Percentiles rank a stretch among this genome's conserved stretches.
Evolutionary conservation across 2,113 vertebrate genomes (phyloP).

Genomic region (Gobius niger): DNA sequence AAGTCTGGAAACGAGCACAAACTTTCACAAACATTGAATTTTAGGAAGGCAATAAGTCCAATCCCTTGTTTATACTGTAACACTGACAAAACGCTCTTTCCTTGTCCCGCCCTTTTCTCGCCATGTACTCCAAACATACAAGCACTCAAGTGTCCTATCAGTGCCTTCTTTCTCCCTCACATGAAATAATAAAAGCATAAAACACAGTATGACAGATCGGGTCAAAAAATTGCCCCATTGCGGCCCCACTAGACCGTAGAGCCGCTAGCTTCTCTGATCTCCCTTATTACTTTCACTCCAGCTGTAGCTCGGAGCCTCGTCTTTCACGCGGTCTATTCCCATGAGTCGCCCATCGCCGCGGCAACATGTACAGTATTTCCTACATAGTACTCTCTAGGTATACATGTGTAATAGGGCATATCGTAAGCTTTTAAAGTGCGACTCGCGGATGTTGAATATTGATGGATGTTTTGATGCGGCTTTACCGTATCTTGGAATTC

Average conservation of each 20-base stretch:
- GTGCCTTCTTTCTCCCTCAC: slow-evolving; percentile 24
- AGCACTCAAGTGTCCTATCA: slow-evolving; percentile 1
- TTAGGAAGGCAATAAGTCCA: too few relatives aligned
- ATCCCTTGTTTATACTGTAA: neutral
- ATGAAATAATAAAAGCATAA: slow-evolving; percentile 51
- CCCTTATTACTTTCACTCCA: slow-evolving; percentile 47
- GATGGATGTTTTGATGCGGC: slow-evolving; percentile 8
- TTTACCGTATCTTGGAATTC: slow-evolving; percentile 33
- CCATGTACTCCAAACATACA: slow-evolving; percentile 16
- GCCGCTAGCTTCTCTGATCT: slow-evolving; percentile 49
- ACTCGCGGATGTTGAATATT: neutral
- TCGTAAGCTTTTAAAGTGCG: neutral
- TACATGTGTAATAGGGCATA: slow-evolving; percentile 2
- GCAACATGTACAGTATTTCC: slow-evolving; percentile 51
- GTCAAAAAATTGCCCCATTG: slow-evolving; percentile 22
- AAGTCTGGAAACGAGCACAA: too few relatives aligned
- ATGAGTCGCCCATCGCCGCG: slow-evolving; percentile 52
- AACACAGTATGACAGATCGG: slow-evolving; percentile 38
- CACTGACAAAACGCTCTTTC: neutral
- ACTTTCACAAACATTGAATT: too few relatives aligned
- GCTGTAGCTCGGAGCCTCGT: slow-evolving; percentile 35
- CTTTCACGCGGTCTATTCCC: slow-evolving; percentile 51
- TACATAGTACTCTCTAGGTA: slow-evolving; percentile 32
- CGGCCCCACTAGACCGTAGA: slow-evolving; percentile 31
- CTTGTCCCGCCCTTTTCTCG: neutral